Conservation (phyloP, 2,888 invertebrate genomes). For the Epinotia demarniana region DNA sequence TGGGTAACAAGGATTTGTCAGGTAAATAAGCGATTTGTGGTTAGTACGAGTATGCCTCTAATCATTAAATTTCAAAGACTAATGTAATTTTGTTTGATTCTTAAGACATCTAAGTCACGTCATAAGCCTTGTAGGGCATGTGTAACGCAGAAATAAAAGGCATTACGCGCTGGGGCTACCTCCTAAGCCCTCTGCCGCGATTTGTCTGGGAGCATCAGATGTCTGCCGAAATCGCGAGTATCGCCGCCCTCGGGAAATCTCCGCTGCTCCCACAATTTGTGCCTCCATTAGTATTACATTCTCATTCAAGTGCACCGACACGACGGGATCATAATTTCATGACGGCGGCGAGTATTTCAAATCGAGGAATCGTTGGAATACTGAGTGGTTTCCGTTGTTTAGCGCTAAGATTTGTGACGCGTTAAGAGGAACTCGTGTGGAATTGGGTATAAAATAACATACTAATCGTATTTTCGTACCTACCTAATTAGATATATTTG, state of each 20-base stretch:
- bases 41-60: no score
- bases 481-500: no score
- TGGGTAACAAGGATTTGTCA: no score
- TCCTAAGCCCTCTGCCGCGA: constrained; percentile 3
- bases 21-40: no score
- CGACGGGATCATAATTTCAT: constrained; percentile 42
- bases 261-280: constrained; percentile 43
- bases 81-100: no score
- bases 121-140: neutral
- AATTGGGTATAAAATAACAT: neutral
- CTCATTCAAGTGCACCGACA: constrained; percentile 42
- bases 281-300: constrained; percentile 45
- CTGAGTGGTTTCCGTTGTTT: constrained; percentile 18
- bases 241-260: constrained; percentile 43
- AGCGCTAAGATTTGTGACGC: constrained; percentile 8
- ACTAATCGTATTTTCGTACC: no score
- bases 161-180: constrained; percentile 4
- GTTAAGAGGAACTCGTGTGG: neutral
- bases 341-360: constrained; percentile 17
- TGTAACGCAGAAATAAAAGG: neutral
- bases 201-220: constrained; percentile 42
- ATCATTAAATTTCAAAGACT: no score
- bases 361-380: constrained; percentile 13
- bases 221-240: constrained; percentile 29
- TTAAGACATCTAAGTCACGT: no score